Conservation (phyloP, 2,797 vertebrate genomes). For the Coreius guichenoti region DNA sequence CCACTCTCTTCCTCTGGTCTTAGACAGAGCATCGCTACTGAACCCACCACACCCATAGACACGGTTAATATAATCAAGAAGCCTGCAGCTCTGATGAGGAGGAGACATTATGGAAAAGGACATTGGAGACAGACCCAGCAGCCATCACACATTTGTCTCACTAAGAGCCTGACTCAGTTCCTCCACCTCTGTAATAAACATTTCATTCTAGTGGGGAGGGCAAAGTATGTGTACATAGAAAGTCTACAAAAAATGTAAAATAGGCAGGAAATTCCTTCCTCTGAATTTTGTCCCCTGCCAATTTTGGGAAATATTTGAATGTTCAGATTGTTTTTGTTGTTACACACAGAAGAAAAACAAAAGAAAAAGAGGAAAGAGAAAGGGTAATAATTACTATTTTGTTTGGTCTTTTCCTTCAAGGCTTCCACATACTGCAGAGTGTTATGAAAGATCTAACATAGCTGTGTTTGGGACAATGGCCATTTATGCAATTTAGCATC, state of each 20-base stretch:
- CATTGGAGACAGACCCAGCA: background rate
- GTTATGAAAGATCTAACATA: background rate
- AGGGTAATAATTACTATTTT: too few species aligned
- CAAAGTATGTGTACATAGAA: background rate
- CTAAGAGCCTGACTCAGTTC: constrained; percentile 2
- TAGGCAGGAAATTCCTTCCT: too few species aligned
- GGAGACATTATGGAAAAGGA: background rate
- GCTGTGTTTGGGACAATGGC: background rate
- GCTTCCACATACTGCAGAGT: background rate
- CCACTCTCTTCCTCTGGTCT: constrained; percentile 13
- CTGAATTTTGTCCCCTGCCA: background rate
- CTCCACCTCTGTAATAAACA: background rate
- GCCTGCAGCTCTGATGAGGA: constrained; percentile 19
- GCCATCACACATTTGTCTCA: background rate
- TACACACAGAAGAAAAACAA: background rate
- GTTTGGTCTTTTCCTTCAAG: background rate
- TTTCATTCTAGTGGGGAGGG: background rate
- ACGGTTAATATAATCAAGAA: constrained; percentile 25
- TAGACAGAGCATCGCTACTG: background rate
- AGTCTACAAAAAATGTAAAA: too few species aligned
- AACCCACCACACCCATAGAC: background rate
- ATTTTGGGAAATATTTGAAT: background rate
- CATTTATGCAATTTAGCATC: background rate
- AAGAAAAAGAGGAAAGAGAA: background rate
- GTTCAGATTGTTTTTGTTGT: background rate